Conservation (phyloP, 2,888 invertebrate genomes). For the Leptinotarsa rubiginosa region DNA sequence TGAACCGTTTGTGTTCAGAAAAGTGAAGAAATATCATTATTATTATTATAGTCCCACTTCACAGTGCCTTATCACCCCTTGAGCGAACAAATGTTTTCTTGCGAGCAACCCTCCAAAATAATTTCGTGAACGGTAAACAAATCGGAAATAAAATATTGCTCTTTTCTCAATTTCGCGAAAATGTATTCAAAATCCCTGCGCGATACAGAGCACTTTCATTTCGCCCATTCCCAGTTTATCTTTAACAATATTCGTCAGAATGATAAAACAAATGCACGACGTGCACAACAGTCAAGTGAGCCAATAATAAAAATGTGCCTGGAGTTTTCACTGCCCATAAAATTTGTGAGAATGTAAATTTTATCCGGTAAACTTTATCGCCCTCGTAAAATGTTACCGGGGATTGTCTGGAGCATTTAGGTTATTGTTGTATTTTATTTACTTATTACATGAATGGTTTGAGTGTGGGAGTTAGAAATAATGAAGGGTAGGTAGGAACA, state of each 20-base stretch:
- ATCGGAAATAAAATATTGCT: not conserved
- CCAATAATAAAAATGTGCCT: slow-evolving; percentile 54
- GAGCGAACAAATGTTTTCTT: no score
- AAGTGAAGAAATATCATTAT: no score
- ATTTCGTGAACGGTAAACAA: not conserved
- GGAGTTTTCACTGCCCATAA: slow-evolving; percentile 58
- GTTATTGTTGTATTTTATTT: slow-evolving; percentile 49
- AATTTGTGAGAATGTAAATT: slow-evolving; percentile 60
- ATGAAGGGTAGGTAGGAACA: not conserved
- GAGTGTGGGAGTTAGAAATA: slow-evolving; percentile 9
- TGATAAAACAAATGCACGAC: slow-evolving; percentile 52
- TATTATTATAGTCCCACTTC: no score
- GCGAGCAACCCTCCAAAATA: not conserved
- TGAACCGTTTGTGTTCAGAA: no score
- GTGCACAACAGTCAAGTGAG: slow-evolving; percentile 46
- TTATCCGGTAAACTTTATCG: slow-evolving; percentile 57
- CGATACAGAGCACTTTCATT: slow-evolving; percentile 13
- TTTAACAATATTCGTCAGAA: slow-evolving; percentile 49
- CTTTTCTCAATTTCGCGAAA: slow-evolving; percentile 1
- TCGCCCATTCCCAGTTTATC: slow-evolving; percentile 26
- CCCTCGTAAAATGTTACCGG: slow-evolving; percentile 49
- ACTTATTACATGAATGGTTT: slow-evolving; percentile 33
- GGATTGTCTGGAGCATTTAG: slow-evolving; percentile 46
- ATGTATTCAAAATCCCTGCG: slow-evolving; percentile 2
- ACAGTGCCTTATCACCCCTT: no score